Evolutionary conservation across 2,113 vertebrate genomes (phyloP), one percentile per base, ranked within the genome.

Genomic region (Toxotes chatareus): DNA sequence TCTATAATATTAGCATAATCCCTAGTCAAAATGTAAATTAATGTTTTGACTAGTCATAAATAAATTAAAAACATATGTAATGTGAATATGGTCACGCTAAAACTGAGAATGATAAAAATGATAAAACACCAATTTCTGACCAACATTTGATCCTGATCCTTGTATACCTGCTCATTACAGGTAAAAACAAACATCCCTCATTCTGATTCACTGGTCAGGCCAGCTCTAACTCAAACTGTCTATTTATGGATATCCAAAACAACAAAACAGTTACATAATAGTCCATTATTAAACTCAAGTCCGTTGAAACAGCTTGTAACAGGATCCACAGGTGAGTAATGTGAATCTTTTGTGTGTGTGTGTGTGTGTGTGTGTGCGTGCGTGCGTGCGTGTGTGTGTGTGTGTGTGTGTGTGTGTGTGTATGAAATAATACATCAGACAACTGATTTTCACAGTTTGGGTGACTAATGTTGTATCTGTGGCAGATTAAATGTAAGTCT

Each of bases 41-140:
- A 60, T 73, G 57, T 61, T 73, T 36, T 47, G 11, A 47, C 21
- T 31, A 61, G 7, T 34, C 56, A 61, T 47, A 73, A 12, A 56
- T 51, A n/a, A 51, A 51, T 51, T 21, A n/a, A 51, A 51, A 3
- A 51, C 9, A 32, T 32, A 46, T 34, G 10, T 27, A 59, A 60
- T n/a, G 17, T 34, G 11, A 60, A 21, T 19, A 0, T 57, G 1
- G n/a, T 31, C 36, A 27, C 42, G 7, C 13, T 31, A 31, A 42
- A 56, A 59, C 16, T 59, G 36, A 7, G n/a, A 2, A 21, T 21
- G 19, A 51, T 21, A 51, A 51, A 51, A 2, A 21, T 21, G 19
- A 51, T 21, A 51, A 51, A 51, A 51, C 47, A 51, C 19, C 6
- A 19, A 7, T 51, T n/a, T 7, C 47, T 49, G 47, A 49, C 16